Evolutionary conservation across 2,113 vertebrate genomes (phyloP).

Genomic region (Danionella cerebrum): DNA sequence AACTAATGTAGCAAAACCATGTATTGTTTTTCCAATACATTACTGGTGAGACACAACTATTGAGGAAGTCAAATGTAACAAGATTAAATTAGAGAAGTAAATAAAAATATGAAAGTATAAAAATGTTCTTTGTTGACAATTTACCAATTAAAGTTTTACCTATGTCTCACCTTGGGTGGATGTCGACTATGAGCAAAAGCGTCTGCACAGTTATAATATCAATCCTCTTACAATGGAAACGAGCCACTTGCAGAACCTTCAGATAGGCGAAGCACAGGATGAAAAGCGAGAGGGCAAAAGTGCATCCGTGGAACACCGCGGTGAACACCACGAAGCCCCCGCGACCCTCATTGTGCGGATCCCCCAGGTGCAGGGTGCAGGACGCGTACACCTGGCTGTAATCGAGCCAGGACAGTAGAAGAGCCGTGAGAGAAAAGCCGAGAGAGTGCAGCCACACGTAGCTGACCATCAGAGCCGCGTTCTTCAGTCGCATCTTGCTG

Average conservation of each 20-base stretch:
- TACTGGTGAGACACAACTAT: too few relatives aligned
- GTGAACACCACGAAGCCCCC: constrained; percentile 60
- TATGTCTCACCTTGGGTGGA: constrained; percentile 67
- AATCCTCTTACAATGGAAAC: constrained; percentile 72
- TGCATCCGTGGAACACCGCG: constrained; percentile 63
- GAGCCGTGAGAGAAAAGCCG: constrained; percentile 59
- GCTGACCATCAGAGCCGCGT: constrained; percentile 64
- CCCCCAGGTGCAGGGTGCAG: constrained; percentile 63
- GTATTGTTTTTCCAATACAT: too few relatives aligned
- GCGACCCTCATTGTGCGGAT: constrained; percentile 32
- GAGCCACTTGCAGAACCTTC: constrained; percentile 67
- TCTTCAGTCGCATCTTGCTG: constrained; percentile 70
- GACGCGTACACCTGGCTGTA: constrained; percentile 68
- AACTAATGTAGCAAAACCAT: too few relatives aligned
- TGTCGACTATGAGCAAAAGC: constrained; percentile 70
- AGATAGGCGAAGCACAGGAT: constrained; percentile 69
- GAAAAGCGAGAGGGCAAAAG: constrained; percentile 65
- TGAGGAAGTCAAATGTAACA: too few relatives aligned
- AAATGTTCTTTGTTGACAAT: too few relatives aligned
- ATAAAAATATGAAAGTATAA: too few relatives aligned
- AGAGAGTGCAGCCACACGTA: constrained; percentile 68
- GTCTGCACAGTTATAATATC: constrained; percentile 71
- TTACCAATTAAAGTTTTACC: too few relatives aligned
- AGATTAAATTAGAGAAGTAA: too few relatives aligned
- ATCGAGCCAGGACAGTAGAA: constrained; percentile 66